Conservation (phyloP, 2,797 vertebrate species). For the Glossophaga mutica region DNA sequence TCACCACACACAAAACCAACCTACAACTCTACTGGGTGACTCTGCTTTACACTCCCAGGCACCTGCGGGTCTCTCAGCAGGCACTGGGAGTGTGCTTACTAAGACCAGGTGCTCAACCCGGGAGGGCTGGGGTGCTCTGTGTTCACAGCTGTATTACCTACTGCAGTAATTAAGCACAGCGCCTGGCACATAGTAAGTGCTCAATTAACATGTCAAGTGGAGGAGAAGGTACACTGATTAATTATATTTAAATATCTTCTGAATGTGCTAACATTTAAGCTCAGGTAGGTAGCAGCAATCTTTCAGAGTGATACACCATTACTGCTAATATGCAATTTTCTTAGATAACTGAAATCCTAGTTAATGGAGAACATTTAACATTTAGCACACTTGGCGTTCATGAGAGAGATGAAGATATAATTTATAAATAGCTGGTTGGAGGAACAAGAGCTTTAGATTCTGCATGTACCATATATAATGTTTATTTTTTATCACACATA, state of each 20-base stretch:
- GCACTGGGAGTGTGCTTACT: neutral
- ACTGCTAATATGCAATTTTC: neutral
- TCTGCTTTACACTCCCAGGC: neutral
- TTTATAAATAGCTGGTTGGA: neutral
- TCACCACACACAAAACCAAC: neutral
- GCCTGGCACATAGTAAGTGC: neutral
- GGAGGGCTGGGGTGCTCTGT: neutral
- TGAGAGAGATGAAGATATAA: neutral
- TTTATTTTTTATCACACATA: neutral
- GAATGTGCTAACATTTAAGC: neutral
- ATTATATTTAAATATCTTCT: neutral
- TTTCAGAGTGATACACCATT: neutral
- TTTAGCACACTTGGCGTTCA: neutral
- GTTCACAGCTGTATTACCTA: neutral
- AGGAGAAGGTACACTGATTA: neutral
- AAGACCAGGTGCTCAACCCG: neutral
- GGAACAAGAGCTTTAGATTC: neutral
- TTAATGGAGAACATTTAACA: neutral
- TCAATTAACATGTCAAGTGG: neutral
- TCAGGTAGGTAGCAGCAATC: neutral
- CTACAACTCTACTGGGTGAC: neutral
- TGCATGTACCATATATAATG: neutral
- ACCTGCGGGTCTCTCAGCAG: neutral
- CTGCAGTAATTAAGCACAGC: neutral
- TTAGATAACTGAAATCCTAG: neutral